Percentiles rank a stretch among this genome's conserved stretches.
Conservation (phyloP, 2,888 invertebrate genomes). For the Deroplatys truncata region DNA sequence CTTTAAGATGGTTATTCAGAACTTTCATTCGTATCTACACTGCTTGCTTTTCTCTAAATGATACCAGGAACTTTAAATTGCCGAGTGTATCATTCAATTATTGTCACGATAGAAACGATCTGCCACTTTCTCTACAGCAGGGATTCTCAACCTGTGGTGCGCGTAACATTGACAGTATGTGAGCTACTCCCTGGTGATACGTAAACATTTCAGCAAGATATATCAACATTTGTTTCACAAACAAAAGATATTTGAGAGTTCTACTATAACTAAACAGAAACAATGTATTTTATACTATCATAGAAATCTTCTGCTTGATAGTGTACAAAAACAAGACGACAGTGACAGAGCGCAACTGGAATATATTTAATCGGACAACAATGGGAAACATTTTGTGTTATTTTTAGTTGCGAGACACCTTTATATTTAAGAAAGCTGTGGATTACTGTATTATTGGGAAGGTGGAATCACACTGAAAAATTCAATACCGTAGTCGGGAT, state of each 20-base stretch:
- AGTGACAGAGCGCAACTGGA: not conserved
- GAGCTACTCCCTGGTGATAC: not conserved
- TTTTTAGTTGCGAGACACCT: not conserved
- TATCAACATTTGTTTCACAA: not conserved
- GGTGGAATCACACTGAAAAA: no score
- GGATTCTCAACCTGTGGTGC: not conserved
- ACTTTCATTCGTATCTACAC: no score
- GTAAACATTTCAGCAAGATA: not conserved
- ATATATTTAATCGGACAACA: not conserved
- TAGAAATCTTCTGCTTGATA: not conserved
- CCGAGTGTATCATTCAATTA: no score
- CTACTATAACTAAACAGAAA: not conserved
- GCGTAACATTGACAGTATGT: not conserved
- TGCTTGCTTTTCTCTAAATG: no score
- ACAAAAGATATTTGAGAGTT: not conserved
- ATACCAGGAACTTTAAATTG: no score
- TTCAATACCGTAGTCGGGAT: no score
- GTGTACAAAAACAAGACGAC: not conserved
- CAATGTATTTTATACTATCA: no score
- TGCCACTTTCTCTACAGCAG: not conserved
- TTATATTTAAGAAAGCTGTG: no score
- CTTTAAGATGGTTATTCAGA: no score
- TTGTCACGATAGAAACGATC: no score
- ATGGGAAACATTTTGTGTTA: not conserved
- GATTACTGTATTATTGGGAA: no score